A percentile compares a stretch with the other conserved stretches of the same genome.
Evolutionary conservation across 2,797 vertebrate genomes (phyloP).

Genomic region (Argentina silus): DNA sequence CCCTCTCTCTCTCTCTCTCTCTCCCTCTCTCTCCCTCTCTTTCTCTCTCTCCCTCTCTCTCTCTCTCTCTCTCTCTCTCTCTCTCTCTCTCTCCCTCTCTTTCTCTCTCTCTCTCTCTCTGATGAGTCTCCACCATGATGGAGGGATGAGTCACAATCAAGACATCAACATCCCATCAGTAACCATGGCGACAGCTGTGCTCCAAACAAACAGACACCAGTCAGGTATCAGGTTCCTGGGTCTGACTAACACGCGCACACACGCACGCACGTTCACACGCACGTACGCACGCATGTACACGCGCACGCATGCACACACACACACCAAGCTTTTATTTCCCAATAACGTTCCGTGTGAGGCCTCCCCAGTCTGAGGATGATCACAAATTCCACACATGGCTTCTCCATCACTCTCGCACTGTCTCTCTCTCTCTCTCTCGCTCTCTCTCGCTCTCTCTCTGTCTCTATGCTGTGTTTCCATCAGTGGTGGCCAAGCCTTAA

Average conservation of each 20-base stretch:
- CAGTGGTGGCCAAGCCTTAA: neutral
- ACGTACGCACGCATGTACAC: constrained; percentile 22
- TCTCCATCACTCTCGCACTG: constrained; percentile 32
- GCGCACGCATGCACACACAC: constrained; percentile 4
- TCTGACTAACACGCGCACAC: constrained; percentile 2
- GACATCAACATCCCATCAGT: constrained; percentile 33
- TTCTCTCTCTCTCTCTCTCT: neutral
- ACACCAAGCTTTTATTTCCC: constrained; percentile 1
- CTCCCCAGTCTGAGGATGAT: constrained; percentile 23
- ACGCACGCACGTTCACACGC: neutral
- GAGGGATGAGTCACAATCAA: constrained; percentile 29
- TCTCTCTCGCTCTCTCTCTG: neutral
- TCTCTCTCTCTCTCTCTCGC: neutral
- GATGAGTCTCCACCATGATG: constrained; percentile 10
- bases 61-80: no score
- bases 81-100: neutral
- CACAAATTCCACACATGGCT: constrained; percentile 50
- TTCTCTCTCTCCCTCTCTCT: no score
- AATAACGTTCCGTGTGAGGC: constrained; percentile 25
- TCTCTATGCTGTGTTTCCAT: constrained; percentile 10
- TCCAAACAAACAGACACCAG: constrained; percentile 32
- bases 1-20: neutral
- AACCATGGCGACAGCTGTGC: constrained; percentile 30
- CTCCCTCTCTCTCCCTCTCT: neutral
- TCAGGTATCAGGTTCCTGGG: constrained; percentile 7